Percentiles rank a stretch among this genome's conserved stretches.
Evolutionary conservation across 92 coral and sea anemone genomes (phyloP).

Genomic region (Epizoanthus ramosus): DNA sequence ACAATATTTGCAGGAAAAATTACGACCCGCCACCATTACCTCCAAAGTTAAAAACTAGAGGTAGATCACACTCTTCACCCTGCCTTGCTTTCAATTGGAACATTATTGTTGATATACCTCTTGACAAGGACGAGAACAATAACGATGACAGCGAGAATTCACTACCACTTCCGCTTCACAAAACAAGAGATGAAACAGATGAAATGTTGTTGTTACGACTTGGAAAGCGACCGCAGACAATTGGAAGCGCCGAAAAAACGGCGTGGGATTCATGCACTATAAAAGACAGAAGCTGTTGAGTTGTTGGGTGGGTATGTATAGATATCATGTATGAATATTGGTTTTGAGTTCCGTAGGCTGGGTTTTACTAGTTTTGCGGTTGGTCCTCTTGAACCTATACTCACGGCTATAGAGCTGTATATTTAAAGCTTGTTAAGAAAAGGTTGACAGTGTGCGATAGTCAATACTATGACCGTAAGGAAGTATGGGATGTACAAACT

Average conservation of each 20-base stretch:
- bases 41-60: slow-evolving; percentile 9
- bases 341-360: no score
- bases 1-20: not conserved
- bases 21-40: slow-evolving; percentile 13
- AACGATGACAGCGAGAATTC: not conserved
- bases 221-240: slow-evolving; percentile 35
- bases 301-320: not conserved
- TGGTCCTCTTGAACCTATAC: no score
- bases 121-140: slow-evolving; percentile 18
- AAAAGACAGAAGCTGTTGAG: slow-evolving; percentile 16
- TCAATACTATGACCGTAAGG: no score
- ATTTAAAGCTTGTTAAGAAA: no score
- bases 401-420: no score
- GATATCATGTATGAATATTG: no score
- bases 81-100: slow-evolving; percentile 18
- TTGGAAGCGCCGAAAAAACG: slow-evolving; percentile 9
- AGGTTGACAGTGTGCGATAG: no score
- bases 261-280: no score
- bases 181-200: not conserved
- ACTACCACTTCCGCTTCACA: not conserved
- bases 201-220: slow-evolving; percentile 7
- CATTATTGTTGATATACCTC: slow-evolving; percentile 28
- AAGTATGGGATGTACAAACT: no score
- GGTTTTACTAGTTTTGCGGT: no score
- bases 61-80: not conserved